Evolutionary conservation across 2,113 vertebrate genomes (phyloP).

Genomic region (Protomyctophum bolini): DNA sequence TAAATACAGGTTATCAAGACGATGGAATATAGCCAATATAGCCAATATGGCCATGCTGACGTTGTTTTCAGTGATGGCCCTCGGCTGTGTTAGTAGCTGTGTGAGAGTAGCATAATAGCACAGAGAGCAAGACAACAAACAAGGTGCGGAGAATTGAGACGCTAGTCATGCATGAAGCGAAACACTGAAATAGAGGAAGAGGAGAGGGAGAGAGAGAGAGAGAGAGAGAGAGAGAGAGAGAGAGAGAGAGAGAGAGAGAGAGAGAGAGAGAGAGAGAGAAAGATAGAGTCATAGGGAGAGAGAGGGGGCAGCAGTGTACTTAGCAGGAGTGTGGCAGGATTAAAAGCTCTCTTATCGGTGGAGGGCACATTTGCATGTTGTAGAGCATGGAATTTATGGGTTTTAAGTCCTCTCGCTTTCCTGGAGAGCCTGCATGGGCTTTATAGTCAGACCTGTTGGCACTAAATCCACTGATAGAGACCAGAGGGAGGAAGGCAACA

Average conservation of each 20-base stretch:
- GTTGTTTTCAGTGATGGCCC: too few species aligned
- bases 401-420: conserved; percentile 77
- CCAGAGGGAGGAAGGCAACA: conserved; percentile 22
- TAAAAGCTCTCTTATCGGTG: conserved; percentile 80
- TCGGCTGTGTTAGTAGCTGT: too few species aligned
- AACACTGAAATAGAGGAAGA: neutral
- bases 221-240: conserved; percentile 18
- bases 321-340: conserved; percentile 73
- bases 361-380: conserved; percentile 79
- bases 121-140: too few species aligned
- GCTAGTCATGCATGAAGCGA: too few species aligned
- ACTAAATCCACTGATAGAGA: conserved; percentile 67
- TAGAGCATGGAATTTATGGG: conserved; percentile 77
- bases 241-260: conserved; percentile 30
- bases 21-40: too few species aligned
- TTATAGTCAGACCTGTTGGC: conserved; percentile 71
- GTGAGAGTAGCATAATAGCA: too few species aligned
- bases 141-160: too few species aligned
- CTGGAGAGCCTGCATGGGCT: conserved; percentile 68
- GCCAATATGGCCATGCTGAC: too few species aligned
- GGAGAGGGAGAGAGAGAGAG: conserved; percentile 8
- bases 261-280: conserved; percentile 41
- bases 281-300: conserved; percentile 47
- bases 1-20: too few species aligned
- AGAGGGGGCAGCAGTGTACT: conserved; percentile 68